Conservation (phyloP, 2,113 vertebrate species). For the Sinosuthora webbiana region DNA sequence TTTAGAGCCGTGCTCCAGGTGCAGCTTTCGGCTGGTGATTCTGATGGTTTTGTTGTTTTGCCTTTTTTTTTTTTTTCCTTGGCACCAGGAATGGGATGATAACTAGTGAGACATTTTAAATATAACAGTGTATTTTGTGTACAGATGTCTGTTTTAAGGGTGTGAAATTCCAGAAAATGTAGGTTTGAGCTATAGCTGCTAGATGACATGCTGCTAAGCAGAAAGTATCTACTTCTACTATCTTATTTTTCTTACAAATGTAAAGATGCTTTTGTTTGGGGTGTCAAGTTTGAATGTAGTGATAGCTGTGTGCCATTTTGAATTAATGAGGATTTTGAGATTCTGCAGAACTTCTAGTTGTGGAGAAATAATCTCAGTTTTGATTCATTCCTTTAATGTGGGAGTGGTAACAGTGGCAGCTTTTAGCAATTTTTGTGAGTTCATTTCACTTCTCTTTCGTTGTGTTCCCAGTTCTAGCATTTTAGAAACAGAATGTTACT, state of each 20-base stretch:
- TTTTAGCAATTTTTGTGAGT: not conserved
- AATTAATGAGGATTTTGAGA: not conserved
- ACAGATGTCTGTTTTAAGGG: not conserved
- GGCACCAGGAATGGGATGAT: not conserved
- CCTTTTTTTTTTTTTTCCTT: not conserved
- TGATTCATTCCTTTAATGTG: not conserved
- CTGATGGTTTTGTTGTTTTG: not conserved
- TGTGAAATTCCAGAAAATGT: not conserved
- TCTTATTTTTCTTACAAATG: not conserved
- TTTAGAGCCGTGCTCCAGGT: not conserved
- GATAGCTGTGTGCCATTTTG: not conserved
- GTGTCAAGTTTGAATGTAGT: not conserved
- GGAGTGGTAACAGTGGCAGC: not conserved
- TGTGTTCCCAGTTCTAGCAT: not conserved
- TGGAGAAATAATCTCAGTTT: not conserved
- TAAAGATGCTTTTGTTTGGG: not conserved
- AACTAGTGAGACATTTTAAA: not conserved
- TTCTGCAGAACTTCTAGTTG: not conserved
- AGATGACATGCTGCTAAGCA: not conserved
- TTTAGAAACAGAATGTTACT: not conserved
- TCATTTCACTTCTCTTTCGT: not conserved
- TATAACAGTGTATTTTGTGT: not conserved
- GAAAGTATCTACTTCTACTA: not conserved
- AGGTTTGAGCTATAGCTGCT: not conserved
- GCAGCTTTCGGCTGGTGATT: not conserved